Conservation (phyloP, 1,140 invertebrate genomes). For the Hylaeus volcanicus region DNA sequence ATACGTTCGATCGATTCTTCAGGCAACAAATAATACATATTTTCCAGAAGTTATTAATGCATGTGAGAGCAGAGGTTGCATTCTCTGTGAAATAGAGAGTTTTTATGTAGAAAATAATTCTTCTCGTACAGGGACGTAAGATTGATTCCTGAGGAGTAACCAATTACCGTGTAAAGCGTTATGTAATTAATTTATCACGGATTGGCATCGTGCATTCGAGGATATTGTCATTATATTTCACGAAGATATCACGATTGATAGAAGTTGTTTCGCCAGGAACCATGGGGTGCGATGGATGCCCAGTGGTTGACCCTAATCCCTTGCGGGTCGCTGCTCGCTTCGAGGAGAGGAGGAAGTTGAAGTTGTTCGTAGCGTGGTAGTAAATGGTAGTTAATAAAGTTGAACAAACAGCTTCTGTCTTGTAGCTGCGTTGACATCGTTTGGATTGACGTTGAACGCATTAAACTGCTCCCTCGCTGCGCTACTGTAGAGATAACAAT, state of each 20-base stretch:
- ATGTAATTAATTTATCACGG: no score
- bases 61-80: no score
- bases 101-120: no score
- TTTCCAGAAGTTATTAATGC: no score
- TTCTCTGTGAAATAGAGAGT: no score
- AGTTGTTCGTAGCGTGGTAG: constrained; percentile 3
- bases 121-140: no score
- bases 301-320: constrained; percentile 44
- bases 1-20: neutral
- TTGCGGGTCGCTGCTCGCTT: constrained; percentile 19
- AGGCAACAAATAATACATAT: neutral
- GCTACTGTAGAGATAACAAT: neutral
- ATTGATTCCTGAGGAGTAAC: no score
- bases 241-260: constrained; percentile 17
- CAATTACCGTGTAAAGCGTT: no score
- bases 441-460: neutral
- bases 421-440: neutral
- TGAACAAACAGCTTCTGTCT: constrained; percentile 17
- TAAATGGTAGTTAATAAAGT: constrained; percentile 42
- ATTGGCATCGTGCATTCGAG: neutral
- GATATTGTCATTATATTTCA: constrained; percentile 4
- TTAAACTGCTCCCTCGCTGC: neutral
- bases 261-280: constrained; percentile 14
- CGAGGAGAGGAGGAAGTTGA: neutral
- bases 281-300: constrained; percentile 26